These are phyloP conservation scores for Platichthys stellatus DNA, from an alignment of 2,113 vertebrate species.

Conservation along the genomic window DNA sequence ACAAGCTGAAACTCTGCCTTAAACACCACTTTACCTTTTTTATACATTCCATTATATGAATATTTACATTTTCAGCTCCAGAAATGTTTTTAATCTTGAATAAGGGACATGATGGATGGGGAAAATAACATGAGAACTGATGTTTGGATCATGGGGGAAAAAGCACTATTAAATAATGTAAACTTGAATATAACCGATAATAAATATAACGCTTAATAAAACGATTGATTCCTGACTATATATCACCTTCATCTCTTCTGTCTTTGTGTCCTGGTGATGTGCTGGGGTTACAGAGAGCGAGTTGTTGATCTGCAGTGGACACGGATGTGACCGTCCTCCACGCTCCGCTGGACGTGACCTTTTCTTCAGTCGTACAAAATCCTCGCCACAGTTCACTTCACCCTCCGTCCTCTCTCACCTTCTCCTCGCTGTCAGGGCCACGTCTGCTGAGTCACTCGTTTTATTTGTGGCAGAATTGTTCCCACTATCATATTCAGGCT, in stretches of 20 bases:
- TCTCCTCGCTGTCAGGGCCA: background rate
- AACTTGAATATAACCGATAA: slow-evolving; percentile 25
- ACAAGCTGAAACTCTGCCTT: background rate
- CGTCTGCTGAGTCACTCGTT: slow-evolving; percentile 66
- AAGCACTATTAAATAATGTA: slow-evolving; percentile 19
- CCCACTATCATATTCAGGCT: slow-evolving; percentile 71
- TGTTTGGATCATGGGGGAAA: slow-evolving; percentile 4
- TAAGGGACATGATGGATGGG: background rate
- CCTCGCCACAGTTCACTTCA: background rate
- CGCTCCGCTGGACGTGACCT: slow-evolving; percentile 10
- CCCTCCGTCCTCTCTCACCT: slow-evolving; percentile 23
- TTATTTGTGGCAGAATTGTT: slow-evolving; percentile 70
- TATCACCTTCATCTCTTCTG: background rate
- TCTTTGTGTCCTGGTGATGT: no score
- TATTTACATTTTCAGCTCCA: background rate
- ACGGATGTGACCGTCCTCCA: slow-evolving; percentile 7
- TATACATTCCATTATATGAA: slow-evolving; percentile 2
- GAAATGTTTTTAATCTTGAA: background rate
- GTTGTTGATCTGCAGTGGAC: background rate
- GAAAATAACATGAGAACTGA: background rate
- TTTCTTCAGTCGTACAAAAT: slow-evolving; percentile 28
- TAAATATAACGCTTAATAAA: slow-evolving; percentile 12
- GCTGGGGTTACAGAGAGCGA: no score
- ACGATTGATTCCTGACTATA: background rate
- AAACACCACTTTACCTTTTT: background rate